Evolutionary conservation across 2,797 vertebrate species (phyloP), one percentile per base, ranked within the genome.

Genomic region (Apodemus agrarius): DNA sequence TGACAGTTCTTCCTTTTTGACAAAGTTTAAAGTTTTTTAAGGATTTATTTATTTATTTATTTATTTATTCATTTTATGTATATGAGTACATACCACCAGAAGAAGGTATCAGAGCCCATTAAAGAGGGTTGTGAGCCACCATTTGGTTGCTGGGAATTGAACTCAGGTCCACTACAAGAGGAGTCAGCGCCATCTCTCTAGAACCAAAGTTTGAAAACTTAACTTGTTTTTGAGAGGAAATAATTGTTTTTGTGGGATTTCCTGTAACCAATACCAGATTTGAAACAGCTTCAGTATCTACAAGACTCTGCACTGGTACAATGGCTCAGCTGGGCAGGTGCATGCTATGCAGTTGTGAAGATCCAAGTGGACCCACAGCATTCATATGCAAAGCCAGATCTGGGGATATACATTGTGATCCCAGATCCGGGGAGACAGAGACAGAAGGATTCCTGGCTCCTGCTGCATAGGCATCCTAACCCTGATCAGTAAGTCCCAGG

Each of bases 151-250:
- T 69, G 34, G 67, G 67, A n/a, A 19, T 69, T 69, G 67, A n/a
- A 69, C 34, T 69, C 34, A 69, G 67, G 34, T 3, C 17, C 34
- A 3, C 34, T 69, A 34, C 14, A n/a, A n/a, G 67, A 69, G 34
- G 67, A 69, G 16, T 17, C 31, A 69, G 34, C 3, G 67, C 16
- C 67, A 19, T 69, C 34, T 69, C 67, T 69, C 67, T 7, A 69
- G 67, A 16, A 16, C 34, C 67, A n/a, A 34, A 69, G 67, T 69
- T 82, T 86, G 43, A 92, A 75, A 67, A 61, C 80, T 93, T 83
- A 74, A 84, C 83, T 72, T 87, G 83, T 74, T 94, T 94, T 84
- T 74, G 34, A 52, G 93, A 93, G 83, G 86, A 54, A 34, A 83
- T 76, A 95, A 59, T 52, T 59, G 29, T 92, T 37, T 43, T 89